A percentile compares a stretch with the other conserved stretches of the same genome.
phyloP scores from a whole-genome alignment of 2,113 vertebrate species.

The Macquaria ambigua region DNA sequence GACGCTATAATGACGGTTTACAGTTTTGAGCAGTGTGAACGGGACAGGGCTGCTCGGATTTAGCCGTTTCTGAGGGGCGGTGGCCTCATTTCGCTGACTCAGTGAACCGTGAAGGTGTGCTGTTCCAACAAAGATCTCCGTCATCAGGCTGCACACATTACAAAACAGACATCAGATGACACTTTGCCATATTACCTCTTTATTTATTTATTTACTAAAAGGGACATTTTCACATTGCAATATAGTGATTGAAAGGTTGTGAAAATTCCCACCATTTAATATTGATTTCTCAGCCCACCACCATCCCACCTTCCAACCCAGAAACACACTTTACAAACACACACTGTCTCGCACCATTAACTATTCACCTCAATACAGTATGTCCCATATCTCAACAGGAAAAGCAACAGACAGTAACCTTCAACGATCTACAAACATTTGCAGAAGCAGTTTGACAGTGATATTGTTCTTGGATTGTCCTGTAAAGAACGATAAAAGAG shows the following conservation, averaged over 20 bases:
- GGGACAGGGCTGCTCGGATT: conserved; percentile 12
- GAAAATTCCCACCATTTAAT: conserved; percentile 6
- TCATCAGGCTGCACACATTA: conserved; percentile 32
- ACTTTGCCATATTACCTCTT: conserved; percentile 5
- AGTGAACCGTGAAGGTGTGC: conserved; percentile 58
- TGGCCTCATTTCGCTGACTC: conserved; percentile 72
- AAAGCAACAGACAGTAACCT: neutral
- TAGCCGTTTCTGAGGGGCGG: conserved; percentile 39
- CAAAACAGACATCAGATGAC: conserved; percentile 29
- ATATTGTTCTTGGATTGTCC: conserved; percentile 17
- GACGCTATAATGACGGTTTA: conserved; percentile 33
- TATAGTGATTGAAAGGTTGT: conserved; percentile 32
- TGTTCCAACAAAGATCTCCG: conserved; percentile 63
- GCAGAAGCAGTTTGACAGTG: neutral
- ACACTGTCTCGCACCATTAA: neutral
- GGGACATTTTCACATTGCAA: conserved; percentile 9
- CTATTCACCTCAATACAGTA: neutral
- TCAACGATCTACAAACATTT: neutral
- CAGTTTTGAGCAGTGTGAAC: conserved; percentile 15
- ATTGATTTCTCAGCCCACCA: conserved; percentile 14
- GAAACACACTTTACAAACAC: conserved; percentile 8
- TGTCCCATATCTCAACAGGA: neutral
- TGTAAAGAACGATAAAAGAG: neutral
- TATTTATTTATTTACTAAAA: conserved; percentile 57
- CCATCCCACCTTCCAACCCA: neutral